These are phyloP conservation scores for Corythoichthys haematopterus DNA, from an alignment of 2,113 vertebrate species.

Conservation along the genomic window DNA sequence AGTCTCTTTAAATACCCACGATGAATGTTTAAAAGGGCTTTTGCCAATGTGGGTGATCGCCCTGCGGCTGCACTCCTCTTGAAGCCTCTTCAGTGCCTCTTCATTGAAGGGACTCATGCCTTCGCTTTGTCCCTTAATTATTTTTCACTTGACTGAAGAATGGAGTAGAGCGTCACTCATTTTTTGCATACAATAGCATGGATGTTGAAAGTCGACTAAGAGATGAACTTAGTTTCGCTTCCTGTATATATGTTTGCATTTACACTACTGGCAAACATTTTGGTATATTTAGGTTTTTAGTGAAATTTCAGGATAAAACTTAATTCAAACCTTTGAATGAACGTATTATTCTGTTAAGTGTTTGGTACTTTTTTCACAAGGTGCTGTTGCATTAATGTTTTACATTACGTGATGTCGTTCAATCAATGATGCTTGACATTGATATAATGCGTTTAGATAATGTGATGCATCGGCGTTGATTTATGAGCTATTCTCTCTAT, in stretches of 20 bases:
- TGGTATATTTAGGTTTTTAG: background rate
- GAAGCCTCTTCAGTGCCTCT: conserved; percentile 53
- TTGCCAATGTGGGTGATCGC: conserved; percentile 36
- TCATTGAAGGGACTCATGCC: conserved; percentile 32
- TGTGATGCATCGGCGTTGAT: conserved; percentile 8
- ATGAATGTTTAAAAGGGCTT: conserved; percentile 61
- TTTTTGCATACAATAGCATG: conserved; percentile 13
- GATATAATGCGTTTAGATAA: background rate
- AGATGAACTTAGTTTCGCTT: background rate
- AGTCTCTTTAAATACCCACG: conserved; percentile 54
- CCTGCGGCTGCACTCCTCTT: conserved; percentile 44
- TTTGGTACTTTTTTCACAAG: no score
- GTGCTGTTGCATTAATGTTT: background rate
- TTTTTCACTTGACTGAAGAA: conserved; percentile 27
- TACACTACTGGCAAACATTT: background rate
- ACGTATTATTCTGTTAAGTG: no score
- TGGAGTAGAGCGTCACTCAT: conserved; percentile 9
- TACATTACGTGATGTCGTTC: conserved; percentile 9
- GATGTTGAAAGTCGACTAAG: conserved; percentile 7
- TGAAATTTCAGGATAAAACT: background rate
- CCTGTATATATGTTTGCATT: background rate
- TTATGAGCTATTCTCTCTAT: conserved; percentile 13
- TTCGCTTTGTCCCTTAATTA: conserved; percentile 36
- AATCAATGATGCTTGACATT: background rate
- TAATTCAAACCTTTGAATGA: background rate